Percentiles rank a stretch among this genome's conserved stretches.
phyloP scores from a whole-genome alignment of 2,888 invertebrate genomes.

The Lasioglossum oenotherae region DNA sequence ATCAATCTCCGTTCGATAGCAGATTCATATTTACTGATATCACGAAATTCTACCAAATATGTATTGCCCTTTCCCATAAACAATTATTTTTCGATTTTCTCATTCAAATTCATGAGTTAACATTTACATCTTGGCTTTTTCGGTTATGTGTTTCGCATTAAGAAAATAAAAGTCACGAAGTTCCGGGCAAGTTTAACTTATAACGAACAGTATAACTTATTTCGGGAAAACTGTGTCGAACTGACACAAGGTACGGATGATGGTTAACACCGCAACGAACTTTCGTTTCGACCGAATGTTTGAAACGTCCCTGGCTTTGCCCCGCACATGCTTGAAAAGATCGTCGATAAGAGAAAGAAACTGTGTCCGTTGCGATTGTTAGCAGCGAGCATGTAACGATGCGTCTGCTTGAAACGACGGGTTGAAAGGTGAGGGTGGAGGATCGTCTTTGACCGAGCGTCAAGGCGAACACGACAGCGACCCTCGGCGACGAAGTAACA shows the following conservation, averaged over 20 bases:
- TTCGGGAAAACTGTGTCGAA: no score
- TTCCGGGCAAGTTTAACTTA: no score
- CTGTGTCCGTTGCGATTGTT: neutral
- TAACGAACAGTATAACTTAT: no score
- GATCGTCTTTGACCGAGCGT: conserved; percentile 62
- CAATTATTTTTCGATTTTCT: no score
- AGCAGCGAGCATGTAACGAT: neutral
- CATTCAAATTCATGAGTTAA: no score
- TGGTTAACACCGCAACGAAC: no score
- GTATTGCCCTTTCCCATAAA: no score
- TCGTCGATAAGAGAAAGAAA: neutral
- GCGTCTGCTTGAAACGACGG: conserved; percentile 31
- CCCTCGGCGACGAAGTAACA: conserved; percentile 75
- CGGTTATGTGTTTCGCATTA: no score
- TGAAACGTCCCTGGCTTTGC: neutral
- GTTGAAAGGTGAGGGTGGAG: conserved; percentile 53
- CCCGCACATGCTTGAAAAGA: neutral
- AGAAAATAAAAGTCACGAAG: no score
- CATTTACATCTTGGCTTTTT: no score
- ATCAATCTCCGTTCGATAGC: neutral
- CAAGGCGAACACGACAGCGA: conserved; percentile 70
- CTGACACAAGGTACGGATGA: no score
- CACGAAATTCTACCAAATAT: neutral
- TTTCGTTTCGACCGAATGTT: no score
- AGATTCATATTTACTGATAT: neutral